Base-by-base conservation (phyloP, 2,113 vertebrate genomes). In the Scatophagus argus region DNA sequence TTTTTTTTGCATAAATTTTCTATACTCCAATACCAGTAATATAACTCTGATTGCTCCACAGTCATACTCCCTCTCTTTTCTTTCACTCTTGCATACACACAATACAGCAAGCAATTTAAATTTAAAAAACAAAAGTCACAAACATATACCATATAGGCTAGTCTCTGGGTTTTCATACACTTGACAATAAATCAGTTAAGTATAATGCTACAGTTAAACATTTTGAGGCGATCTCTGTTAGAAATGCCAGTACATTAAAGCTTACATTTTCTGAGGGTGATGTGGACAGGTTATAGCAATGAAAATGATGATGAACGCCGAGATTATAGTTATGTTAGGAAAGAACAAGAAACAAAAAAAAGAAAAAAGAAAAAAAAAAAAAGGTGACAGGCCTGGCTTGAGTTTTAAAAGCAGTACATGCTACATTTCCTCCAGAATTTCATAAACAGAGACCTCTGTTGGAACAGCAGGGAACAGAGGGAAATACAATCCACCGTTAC, bases 161-260 rank as follows among this genome's bases (percentile, higher is more conserved):
- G 85, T 91, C 81, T 90, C 90, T 91, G 90, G 86, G 82, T 91
- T 92, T 91, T 90, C 93, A 90, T 94, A 93, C 92, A 93, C 92
- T 93, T 91, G 90, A 94, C 93, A 89, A 92, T 92, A 94, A 93
- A 95, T 95, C 92, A 93, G 93, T 94, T 94, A 93, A 94, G 87
- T 94, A 93, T 94, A 93, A 93, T 93, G 93, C 91, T 95, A 94
- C 93, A 94, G 91, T 94, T 94, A 94, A 95, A 95, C 95, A 92
- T 93, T 87, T 91, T 94, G 96, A 95, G 95, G 96, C 95, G 94
- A 95, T 94, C 93, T 92, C 94, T 90, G 91, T 95, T 94, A 94
- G 95, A 94, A 94, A 94, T 94, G 96, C 92, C 94, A 88, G 92
- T 94, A 97, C 94, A 91, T 95, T 96, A 96, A 96, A 97, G 97